Evolutionary conservation across 2,113 vertebrate genomes (phyloP).

Genomic region (Tor tambroides): DNA sequence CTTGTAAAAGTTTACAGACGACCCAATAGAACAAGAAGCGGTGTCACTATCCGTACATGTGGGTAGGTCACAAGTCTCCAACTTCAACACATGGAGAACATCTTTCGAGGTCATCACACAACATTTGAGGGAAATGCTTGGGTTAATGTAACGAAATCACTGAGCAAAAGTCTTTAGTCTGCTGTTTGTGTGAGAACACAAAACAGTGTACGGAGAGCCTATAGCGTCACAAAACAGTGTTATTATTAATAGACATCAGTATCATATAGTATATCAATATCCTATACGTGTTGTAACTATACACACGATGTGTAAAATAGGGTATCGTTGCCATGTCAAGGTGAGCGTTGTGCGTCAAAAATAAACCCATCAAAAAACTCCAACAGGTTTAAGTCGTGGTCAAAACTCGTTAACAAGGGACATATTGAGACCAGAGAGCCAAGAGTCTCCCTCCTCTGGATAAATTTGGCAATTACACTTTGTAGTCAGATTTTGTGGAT

Average conservation of each 20-base stretch:
- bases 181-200: background rate
- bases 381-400: background rate
- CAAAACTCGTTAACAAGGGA: background rate
- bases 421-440: background rate
- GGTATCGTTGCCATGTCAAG: background rate
- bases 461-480: constrained; percentile 57
- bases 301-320: background rate
- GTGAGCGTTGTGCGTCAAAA: background rate
- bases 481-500: background rate
- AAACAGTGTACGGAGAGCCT: background rate
- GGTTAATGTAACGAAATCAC: background rate
- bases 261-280: too few relatives aligned
- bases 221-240: background rate
- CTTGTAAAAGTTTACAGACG: constrained; percentile 80
- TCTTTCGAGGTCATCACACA: constrained; percentile 56
- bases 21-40: constrained; percentile 76
- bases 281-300: background rate
- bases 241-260: background rate
- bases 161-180: background rate
- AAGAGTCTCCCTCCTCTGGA: constrained; percentile 75
- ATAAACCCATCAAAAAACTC: background rate
- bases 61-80: constrained; percentile 55
- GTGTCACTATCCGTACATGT: constrained; percentile 62
- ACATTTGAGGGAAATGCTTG: background rate
- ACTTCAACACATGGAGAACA: constrained; percentile 67